Evolutionary conservation across 1,140 invertebrate genomes (phyloP), one percentile per base, ranked within the genome.

Genomic region (Tetramorium alpestre): DNA sequence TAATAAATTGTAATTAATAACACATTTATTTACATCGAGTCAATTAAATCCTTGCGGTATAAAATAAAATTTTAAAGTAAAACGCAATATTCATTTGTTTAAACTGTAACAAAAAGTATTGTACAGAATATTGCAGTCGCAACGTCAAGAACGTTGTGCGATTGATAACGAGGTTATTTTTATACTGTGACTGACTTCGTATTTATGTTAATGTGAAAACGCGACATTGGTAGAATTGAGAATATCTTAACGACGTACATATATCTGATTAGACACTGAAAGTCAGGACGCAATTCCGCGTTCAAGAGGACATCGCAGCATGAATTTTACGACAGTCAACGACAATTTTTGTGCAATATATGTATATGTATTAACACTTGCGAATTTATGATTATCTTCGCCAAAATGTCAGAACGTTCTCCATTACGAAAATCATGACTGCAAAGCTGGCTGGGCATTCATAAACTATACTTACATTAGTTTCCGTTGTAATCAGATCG

Each of bases 271-370:
- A 38, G 10, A 64, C 18, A 22, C 11, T 47, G 4, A 22, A 60
- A 44, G 6, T 56, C 13, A 38, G 3, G 16, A 77, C 18, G 44
- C n/a, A 65, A 44, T 47, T 13, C 3, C 18, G 18, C 18, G 54
- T 28, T 16, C 10, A 44, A 56, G 8, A 41, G 16, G n/a, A 69
- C 2, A n/a, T 10, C 5, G 28, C 8, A 28, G 8, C 77, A 80
- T 41, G 4, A 67, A 80, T 70, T 81, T 69, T 56, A 28, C 22
- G 18, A 81, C n/a, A 80, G 18, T 33, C n/a, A 33, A 69, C 25
- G 11, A 41, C 3, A 0, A 7, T 51, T 51, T n/a, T 72, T 11
- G 11, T 0, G 69, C 3, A 33, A 67, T 22, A 22, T 22, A 22
- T 22, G n/a, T 10, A 49, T 47, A 2, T 4, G 33, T 33, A 73